Conservation (phyloP, 2,113 vertebrate species). For the Capricornis sumatraensis region DNA sequence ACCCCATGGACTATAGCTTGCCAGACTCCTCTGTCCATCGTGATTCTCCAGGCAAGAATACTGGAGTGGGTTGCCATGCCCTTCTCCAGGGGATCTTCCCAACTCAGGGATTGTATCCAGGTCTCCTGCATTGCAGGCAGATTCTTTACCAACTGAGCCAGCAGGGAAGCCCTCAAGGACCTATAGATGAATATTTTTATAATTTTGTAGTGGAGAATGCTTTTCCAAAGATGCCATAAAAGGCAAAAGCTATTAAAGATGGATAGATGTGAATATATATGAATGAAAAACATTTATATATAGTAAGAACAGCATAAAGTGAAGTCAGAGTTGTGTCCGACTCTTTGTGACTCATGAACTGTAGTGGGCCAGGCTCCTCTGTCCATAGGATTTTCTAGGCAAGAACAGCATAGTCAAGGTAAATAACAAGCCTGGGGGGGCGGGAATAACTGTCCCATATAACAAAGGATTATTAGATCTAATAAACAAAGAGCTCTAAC, state of each 20-base stretch:
- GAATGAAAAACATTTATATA: neutral
- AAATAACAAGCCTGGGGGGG: neutral
- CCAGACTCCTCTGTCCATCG: neutral
- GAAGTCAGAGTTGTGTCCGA: neutral
- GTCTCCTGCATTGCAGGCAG: neutral
- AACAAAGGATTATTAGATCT: neutral
- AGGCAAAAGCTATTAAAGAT: neutral
- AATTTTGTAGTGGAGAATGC: neutral
- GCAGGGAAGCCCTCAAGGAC: neutral
- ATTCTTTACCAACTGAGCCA: neutral
- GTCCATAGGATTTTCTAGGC: neutral
- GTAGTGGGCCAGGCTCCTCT: neutral
- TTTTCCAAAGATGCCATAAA: slow-evolving; percentile 30
- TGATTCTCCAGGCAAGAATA: neutral
- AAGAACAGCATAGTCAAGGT: neutral
- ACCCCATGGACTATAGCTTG: neutral
- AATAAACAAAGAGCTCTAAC: neutral
- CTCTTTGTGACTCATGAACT: neutral
- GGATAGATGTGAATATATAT: neutral
- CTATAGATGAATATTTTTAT: neutral
- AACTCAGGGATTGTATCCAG: neutral
- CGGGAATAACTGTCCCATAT: neutral
- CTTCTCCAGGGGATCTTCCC: neutral
- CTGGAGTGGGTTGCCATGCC: neutral
- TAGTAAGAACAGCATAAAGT: neutral